These are phyloP conservation scores for Seira sanloemensis DNA, from an alignment of 2,888 invertebrate genomes.

Conservation along the genomic window DNA sequence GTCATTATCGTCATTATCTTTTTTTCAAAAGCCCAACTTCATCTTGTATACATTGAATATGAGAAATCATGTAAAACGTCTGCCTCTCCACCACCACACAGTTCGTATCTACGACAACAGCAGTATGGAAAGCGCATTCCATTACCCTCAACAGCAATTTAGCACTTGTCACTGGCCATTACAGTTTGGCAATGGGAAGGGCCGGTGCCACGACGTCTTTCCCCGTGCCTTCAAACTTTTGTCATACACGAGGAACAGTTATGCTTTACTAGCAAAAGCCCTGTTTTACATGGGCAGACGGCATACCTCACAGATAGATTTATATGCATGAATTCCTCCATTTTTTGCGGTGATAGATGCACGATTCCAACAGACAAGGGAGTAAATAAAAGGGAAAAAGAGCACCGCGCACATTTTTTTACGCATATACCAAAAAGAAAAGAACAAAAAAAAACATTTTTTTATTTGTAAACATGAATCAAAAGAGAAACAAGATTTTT, in stretches of 20 bases:
- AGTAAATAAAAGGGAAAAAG: too few species aligned
- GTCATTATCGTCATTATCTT: constrained; percentile 47
- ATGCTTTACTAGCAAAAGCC: too few species aligned
- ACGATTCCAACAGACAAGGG: neutral
- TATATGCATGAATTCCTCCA: neutral
- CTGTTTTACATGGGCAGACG: neutral
- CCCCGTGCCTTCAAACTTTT: neutral
- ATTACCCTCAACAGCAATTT: constrained; percentile 60
- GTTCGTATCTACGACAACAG: neutral
- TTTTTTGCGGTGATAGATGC: neutral
- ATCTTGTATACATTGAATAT: neutral
- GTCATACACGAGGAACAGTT: neutral
- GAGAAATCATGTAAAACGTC: constrained; percentile 57
- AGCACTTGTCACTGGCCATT: constrained; percentile 64
- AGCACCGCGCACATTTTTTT: too few species aligned
- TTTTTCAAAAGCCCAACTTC: constrained; percentile 21
- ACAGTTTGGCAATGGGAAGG: constrained; percentile 31
- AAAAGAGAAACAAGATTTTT: neutral
- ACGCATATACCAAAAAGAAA: too few species aligned
- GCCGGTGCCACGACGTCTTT: constrained; percentile 18
- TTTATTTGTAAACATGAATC: neutral
- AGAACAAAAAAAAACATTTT: too few species aligned
- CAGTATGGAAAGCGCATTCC: constrained; percentile 48
- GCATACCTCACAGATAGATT: neutral
- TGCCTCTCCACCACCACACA: neutral